Evolutionary conservation across 2,113 vertebrate species (phyloP), one percentile per base, ranked within the genome.

Genomic region (Gambusia holbrooki): DNA sequence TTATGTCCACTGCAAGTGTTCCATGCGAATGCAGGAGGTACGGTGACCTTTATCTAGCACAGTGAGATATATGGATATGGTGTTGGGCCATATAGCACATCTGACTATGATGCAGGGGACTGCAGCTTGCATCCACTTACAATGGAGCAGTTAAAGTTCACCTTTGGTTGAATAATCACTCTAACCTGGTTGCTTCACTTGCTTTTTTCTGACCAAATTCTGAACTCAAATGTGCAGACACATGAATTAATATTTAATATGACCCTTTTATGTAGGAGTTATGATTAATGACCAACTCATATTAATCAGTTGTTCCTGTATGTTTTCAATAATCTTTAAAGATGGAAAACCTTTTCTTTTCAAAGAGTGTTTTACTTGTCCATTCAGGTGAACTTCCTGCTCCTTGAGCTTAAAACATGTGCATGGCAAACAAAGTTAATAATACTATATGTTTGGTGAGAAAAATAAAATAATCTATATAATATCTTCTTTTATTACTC

Each of bases 31-130:
- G 29, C 42, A 71, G 63, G 48, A 71, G 35, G 29, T 60, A 67
- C 37, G 51, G 35, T 76, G 62, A 61, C 69, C 63, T 83, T 86
- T 80, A 83, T 65, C 69, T 48, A 48, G 51, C 68, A 66, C n/a
- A 62, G 61, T 32, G 40, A 73, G 35, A 67, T n/a, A 64, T 69
- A 32, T 65, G 64, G 33, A 13, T 65, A 35, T 27, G 58, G 60
- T 29, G 35, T 37, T 63, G 5, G 32, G 32, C 32, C 54, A 35
- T 60, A 65, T 19, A 70, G 30, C 37, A 33, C 25, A 65, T 77
- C 37, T 66, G 27, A 58, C 19, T 73, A 76, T 63, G 13, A 63
- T 70, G 51, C 61, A 67, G 73, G 48, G 22, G 62, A 35, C 35
- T 63, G 67, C 25, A 66, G 64, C 30, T 60, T 71, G 37, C 32